A percentile compares a stretch with the other conserved stretches of the same genome.
These are phyloP conservation scores for Phymatocera aterrima DNA, from an alignment of 2,888 invertebrate species.

Conservation along the genomic window DNA sequence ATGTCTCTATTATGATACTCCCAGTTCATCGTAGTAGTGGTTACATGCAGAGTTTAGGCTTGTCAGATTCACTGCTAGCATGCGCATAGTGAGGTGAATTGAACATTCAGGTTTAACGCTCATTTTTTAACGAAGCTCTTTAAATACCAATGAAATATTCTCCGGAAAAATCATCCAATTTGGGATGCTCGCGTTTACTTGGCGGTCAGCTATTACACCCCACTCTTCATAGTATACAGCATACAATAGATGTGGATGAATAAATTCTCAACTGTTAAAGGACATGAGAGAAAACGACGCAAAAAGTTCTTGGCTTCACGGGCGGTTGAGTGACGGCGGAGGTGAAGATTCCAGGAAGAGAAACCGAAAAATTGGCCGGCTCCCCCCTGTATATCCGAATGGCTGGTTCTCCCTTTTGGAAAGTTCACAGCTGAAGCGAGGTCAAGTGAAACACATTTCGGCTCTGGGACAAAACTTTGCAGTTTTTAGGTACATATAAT, in stretches of 20 bases:
- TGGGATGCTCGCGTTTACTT: too few species aligned
- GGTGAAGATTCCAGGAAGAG: conserved; percentile 46
- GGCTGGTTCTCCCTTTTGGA: conserved; percentile 92
- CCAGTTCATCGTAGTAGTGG: too few species aligned
- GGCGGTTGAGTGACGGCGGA: conserved; percentile 18
- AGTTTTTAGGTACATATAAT: conserved; percentile 69
- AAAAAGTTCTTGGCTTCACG: conserved; percentile 27
- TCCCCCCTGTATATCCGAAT: conserved; percentile 92
- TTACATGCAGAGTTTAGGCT: too few species aligned
- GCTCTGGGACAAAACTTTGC: conserved; percentile 79
- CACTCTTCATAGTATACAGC: too few species aligned
- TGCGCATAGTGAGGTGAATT: too few species aligned
- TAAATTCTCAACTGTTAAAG: background rate
- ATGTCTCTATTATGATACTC: too few species aligned
- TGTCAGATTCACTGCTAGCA: too few species aligned
- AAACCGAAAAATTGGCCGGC: conserved; percentile 78
- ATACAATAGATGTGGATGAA: background rate
- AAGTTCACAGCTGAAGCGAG: conserved; percentile 78
- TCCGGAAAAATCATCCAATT: too few species aligned
- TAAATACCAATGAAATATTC: too few species aligned
- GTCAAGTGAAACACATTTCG: conserved; percentile 79
- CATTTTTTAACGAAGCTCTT: too few species aligned
- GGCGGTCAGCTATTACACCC: too few species aligned
- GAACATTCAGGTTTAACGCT: too few species aligned
- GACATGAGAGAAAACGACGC: conserved; percentile 14